Evolutionary conservation across 2,113 vertebrate species (phyloP).

Genomic region (Camelus dromedarius): DNA sequence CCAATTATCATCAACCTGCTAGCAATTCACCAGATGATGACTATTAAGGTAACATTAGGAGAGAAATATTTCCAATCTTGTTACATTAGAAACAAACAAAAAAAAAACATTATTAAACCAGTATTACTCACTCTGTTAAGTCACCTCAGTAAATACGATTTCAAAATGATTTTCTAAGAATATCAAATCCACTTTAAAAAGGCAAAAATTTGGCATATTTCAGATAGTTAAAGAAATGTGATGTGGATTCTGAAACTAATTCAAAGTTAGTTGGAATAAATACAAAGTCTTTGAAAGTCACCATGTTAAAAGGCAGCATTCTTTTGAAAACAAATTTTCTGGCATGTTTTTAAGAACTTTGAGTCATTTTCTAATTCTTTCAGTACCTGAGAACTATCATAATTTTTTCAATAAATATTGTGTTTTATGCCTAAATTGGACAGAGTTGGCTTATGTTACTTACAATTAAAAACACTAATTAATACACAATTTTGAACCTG

Average conservation of each 20-base stretch:
- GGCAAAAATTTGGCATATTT: constrained; percentile 63
- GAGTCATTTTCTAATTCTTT: constrained; percentile 24
- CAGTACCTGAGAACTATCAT: neutral
- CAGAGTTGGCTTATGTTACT: neutral
- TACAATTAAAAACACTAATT: constrained; percentile 27
- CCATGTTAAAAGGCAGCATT: constrained; percentile 11
- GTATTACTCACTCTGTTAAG: constrained; percentile 46
- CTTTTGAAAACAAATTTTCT: constrained; percentile 52
- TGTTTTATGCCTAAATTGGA: neutral
- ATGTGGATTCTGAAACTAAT: constrained; percentile 53
- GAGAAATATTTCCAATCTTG: neutral
- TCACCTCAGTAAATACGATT: constrained; percentile 41
- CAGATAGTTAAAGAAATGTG: constrained; percentile 27
- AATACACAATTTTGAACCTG: neutral
- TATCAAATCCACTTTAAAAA: constrained; percentile 70
- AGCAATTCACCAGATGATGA: neutral
- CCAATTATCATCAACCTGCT: neutral
- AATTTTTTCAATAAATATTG: constrained; percentile 28
- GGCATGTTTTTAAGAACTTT: constrained; percentile 47
- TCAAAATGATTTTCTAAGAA: constrained; percentile 70
- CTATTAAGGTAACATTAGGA: neutral
- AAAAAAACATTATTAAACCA: neutral
- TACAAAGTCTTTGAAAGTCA: neutral
- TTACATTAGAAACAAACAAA: neutral
- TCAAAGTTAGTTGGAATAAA: constrained; percentile 34